These are phyloP conservation scores for Nannoperca obscura DNA, from an alignment of 2,797 vertebrate genomes.

Conservation along the genomic window DNA sequence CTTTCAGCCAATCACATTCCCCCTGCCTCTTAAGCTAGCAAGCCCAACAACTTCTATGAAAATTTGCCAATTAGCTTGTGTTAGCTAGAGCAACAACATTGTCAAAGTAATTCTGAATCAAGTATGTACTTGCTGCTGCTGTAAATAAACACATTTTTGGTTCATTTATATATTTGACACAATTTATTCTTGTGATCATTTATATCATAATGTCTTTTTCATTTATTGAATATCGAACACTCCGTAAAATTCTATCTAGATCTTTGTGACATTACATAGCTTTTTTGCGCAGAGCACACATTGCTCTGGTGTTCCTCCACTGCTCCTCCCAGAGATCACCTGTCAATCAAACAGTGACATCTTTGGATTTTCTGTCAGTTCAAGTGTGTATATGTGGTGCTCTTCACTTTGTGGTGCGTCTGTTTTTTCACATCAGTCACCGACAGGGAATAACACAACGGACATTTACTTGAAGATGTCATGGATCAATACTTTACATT, in stretches of 20 bases:
- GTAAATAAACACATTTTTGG: background rate
- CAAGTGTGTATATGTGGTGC: background rate
- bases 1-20: too few relatives aligned
- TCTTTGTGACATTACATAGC: background rate
- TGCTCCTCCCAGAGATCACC: background rate
- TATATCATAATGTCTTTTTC: background rate
- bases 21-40: background rate
- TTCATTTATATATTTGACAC: background rate
- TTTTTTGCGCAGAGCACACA: background rate
- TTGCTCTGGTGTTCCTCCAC: background rate
- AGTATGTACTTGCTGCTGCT: too few relatives aligned
- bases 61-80: background rate
- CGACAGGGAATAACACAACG: background rate
- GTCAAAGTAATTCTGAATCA: background rate
- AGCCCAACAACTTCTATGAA: background rate
- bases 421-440: constrained; percentile 1
- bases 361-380: constrained; percentile 12
- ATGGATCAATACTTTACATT: constrained; percentile 6
- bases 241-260: background rate
- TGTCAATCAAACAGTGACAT: constrained; percentile 22
- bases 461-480: constrained; percentile 21
- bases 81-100: background rate
- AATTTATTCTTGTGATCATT: background rate
- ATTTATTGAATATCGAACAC: background rate
- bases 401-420: background rate